Evolutionary conservation across 2,888 invertebrate species (phyloP), one percentile per base, ranked within the genome.

Genomic region (Atethmia centrago): DNA sequence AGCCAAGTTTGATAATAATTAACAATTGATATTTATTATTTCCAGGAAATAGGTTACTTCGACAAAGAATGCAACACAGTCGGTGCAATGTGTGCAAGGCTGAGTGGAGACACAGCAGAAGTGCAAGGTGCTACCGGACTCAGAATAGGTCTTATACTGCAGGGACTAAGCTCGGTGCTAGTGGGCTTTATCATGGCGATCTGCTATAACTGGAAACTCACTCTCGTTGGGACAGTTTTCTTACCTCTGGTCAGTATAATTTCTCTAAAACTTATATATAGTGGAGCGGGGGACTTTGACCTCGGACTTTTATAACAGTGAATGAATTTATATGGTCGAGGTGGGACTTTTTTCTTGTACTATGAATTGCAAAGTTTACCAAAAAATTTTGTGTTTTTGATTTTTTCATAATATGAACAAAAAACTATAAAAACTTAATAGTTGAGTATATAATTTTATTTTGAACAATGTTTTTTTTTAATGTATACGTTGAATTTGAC

Each of bases 121-220:
- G 97, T 97, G 0, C 97, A 97, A 85, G 97, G 97, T 0, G 97
- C 97, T 1, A 97, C 97, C 0, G 97, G 97, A 0, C 94, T 97
- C 49, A 92, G 97, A 58, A 93, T 97, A 28, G 97, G 97, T 0
- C 94, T 97, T 0, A 96, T 97, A 62, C 91, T 97, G 36, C 97
- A 97, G 84, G 97, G 97, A 0, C 85, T 97, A n/a, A 97, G 97
- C 76, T 97, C 97, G 0, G 93, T 97, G 2, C 88, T 96, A 0
- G 95, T 97, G 19, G 97, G 97, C 0, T 95, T 97, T 79, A 89
- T 97, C 9, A 90, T 97, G 90, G 96, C 97, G 1, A 90, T 97
- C 83, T 94, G 93, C 79, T 97, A 96, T 88, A 96, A 97, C 73
- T 97, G 97, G 97, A 97, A 97, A 87, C 94, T 97, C 80, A 97